Conservation (phyloP, 2,888 invertebrate genomes). For the Leptopilina myrica region DNA sequence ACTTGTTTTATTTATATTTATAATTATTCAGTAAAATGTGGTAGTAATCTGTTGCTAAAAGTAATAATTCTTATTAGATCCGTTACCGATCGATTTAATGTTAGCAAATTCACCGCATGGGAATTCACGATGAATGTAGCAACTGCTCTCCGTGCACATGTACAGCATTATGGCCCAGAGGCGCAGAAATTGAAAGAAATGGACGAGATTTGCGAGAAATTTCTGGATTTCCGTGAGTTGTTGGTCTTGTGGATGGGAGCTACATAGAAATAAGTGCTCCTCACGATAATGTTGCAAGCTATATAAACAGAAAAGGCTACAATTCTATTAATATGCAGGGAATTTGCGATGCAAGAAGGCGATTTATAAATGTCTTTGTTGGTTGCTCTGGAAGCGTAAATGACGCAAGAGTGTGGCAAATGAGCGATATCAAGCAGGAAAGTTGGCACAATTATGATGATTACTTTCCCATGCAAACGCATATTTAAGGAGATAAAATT, state of each 20-base stretch:
- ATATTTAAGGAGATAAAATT: constrained; percentile 37
- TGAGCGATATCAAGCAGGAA: constrained; percentile 37
- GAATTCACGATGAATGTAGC: neutral
- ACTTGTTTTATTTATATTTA: too few relatives aligned
- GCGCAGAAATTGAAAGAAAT: neutral
- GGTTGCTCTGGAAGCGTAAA: constrained; percentile 31
- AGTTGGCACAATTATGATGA: neutral
- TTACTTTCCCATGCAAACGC: constrained; percentile 36
- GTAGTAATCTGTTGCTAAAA: too few relatives aligned
- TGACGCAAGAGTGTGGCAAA: constrained; percentile 46
- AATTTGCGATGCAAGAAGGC: neutral
- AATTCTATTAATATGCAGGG: neutral
- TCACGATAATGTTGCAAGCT: neutral
- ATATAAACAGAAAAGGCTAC: neutral
- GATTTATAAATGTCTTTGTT: neutral
- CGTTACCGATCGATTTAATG: too few relatives aligned
- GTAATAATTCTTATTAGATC: too few relatives aligned
- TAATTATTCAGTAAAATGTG: too few relatives aligned
- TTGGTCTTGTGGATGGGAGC: neutral
- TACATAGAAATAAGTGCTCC: neutral
- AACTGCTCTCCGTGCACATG: neutral
- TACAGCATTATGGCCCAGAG: neutral
- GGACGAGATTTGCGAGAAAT: neutral
- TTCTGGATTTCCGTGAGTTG: neutral
- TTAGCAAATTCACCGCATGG: neutral